Base-by-base conservation (phyloP, 2,113 vertebrate genomes). In the Phasianus colchicus region DNA sequence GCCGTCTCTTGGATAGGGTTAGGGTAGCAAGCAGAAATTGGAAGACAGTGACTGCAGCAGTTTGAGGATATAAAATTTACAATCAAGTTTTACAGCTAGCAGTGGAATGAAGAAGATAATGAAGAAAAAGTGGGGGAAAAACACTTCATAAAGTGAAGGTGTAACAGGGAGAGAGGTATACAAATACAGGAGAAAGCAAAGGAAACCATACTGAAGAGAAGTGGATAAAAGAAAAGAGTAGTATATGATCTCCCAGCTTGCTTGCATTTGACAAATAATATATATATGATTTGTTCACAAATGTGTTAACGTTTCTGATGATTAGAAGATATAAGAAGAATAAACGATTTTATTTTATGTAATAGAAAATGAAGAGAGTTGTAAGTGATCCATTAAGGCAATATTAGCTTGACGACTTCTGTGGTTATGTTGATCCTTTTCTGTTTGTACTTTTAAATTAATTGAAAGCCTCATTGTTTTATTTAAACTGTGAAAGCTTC, bases 391-490 rank as follows among this genome's bases (percentile, higher is more conserved):
- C 61, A 15, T 61, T 76, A 29, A 10, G 25, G 63, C 48, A 58
- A 8, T 78, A 48, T 92, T 85, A 52, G 25, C 87, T 87, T 25
- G 10, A 86, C 74, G 82, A 74, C 34, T 58, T 58, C 83, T 88
- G 50, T 2, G 57, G 63, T 91, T 97, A 77, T 93, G 50, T 69
- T 93, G 70, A 61, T 95, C 97, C 97, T 97, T 97, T 97, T 86
- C 91, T 90, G 87, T 80, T 94, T 94, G 96, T 96, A 75, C 97
- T 98, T 98, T 96, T 97, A 98, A 98, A 98, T 98, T 98, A 98
- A 98, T 98, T 98, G 98, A 98, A 98, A 96, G 98, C 90, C 95
- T 98, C 97, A 98, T 98, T 98, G 98, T 98, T 98, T 98, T 97
- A 97, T 98, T 98, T 98, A 97, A 96, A 98, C 97, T 98, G 97